Evolutionary conservation across 2,888 invertebrate species (phyloP).

Genomic region (Drosophila cognata): DNA sequence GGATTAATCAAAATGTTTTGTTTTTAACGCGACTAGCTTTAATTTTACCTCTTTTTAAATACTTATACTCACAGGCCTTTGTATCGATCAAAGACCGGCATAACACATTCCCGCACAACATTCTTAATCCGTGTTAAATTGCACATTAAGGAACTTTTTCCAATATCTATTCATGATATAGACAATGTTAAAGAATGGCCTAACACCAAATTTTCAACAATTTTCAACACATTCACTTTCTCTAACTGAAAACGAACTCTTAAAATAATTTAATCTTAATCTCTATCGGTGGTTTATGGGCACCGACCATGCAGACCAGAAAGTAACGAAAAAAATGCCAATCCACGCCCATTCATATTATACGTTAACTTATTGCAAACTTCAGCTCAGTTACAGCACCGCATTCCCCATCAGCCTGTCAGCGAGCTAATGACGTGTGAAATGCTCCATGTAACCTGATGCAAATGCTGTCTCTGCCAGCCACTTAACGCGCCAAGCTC

Average conservation of each 20-base stretch:
- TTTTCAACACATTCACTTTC: neutral
- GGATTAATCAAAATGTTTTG: neutral
- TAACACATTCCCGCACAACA: neutral
- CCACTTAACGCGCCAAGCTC: slow-evolving; percentile 46
- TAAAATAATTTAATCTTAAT: neutral
- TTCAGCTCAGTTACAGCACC: slow-evolving; percentile 6
- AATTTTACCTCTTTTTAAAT: neutral
- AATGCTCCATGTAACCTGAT: slow-evolving; percentile 53
- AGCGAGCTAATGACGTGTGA: slow-evolving; percentile 70
- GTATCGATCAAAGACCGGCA: neutral
- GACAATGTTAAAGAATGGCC: neutral
- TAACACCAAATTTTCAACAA: neutral
- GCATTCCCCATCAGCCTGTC: slow-evolving; percentile 9
- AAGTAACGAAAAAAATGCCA: neutral
- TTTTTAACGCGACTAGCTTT: neutral
- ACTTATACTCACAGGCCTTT: neutral
- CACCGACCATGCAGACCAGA: neutral
- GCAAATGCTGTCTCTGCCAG: slow-evolving; percentile 54
- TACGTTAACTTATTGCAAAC: slow-evolving; percentile 9
- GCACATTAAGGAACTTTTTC: neutral
- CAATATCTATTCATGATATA: neutral
- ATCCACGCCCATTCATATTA: neutral
- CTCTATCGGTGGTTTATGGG: neutral
- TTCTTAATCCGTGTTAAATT: neutral
- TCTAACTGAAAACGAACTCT: neutral